Conservation (phyloP, 2,888 invertebrate species). For the Iselma pallidipennis region DNA sequence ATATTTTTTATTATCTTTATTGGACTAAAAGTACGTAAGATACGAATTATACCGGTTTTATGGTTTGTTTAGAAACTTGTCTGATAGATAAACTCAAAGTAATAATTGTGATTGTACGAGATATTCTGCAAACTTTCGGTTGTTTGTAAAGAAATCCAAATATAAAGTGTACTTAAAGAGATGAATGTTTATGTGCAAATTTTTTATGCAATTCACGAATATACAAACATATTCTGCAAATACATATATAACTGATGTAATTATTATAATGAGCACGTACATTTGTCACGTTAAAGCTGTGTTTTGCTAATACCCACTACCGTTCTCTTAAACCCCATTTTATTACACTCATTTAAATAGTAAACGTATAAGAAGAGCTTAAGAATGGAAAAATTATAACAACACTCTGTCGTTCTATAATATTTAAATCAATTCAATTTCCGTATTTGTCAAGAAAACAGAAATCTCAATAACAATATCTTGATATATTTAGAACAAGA, state of each 20-base stretch:
- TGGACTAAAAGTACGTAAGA: too few relatives aligned
- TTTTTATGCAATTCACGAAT: slow-evolving; percentile 24
- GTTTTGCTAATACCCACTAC: slow-evolving; percentile 16
- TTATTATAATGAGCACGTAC: slow-evolving; percentile 34
- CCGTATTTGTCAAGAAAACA: too few relatives aligned
- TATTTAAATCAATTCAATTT: background rate
- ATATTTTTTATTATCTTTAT: too few relatives aligned
- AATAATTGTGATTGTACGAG: too few relatives aligned
- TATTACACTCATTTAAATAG: slow-evolving; percentile 4
- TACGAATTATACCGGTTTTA: too few relatives aligned
- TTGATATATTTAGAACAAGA: too few relatives aligned
- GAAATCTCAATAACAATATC: too few relatives aligned
- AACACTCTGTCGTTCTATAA: too few relatives aligned
- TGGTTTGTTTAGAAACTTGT: too few relatives aligned
- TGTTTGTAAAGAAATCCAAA: slow-evolving; percentile 25
- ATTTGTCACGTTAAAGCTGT: slow-evolving; percentile 34
- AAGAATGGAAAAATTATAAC: background rate
- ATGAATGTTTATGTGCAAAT: slow-evolving; percentile 26
- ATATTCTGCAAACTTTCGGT: slow-evolving; percentile 17
- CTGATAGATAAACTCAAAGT: too few relatives aligned
- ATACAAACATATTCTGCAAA: slow-evolving; percentile 29
- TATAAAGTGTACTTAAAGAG: slow-evolving; percentile 30
- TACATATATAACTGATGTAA: slow-evolving; percentile 37
- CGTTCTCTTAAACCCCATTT: slow-evolving; percentile 11
- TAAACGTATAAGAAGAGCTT: background rate